phyloP scores from a whole-genome alignment of 2,113 vertebrate genomes.

The Notarius quadriscutis region DNA sequence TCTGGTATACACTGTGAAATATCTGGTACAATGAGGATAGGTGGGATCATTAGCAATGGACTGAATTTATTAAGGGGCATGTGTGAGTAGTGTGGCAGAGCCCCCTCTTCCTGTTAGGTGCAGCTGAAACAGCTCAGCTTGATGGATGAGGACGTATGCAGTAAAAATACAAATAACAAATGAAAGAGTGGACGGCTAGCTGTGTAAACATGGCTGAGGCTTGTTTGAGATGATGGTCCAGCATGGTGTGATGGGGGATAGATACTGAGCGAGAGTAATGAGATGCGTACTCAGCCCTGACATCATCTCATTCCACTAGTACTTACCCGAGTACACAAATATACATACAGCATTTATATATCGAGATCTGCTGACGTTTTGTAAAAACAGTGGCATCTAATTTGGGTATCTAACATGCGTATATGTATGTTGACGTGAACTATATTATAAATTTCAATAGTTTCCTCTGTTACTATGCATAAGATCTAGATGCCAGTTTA shows the following conservation, averaged over 20 bases:
- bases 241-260: conserved; percentile 65
- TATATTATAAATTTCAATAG: background rate
- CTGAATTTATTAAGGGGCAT: conserved; percentile 13
- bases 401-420: background rate
- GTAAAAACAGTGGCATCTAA: background rate
- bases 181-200: conserved; percentile 64
- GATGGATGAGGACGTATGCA: conserved; percentile 70
- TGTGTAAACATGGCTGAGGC: conserved; percentile 68
- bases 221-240: conserved; percentile 70
- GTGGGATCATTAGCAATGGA: conserved; percentile 13
- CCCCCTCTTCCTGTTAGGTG: conserved; percentile 36
- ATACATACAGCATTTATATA: background rate
- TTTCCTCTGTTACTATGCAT: background rate
- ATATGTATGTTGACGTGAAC: background rate
- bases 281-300: conserved; percentile 64
- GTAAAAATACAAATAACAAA: conserved; percentile 69
- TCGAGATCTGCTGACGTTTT: conserved; percentile 8
- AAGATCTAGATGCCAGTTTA: background rate
- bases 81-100: conserved; percentile 6
- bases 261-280: conserved; percentile 70
- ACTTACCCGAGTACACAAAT: conserved; percentile 5
- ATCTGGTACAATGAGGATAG: conserved; percentile 10
- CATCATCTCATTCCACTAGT: conserved; percentile 57
- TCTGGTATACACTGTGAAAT: conserved; percentile 20
- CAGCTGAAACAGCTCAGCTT: conserved; percentile 69